Conservation (phyloP, 2,113 vertebrate genomes). For the Mormyrus lacerda region DNA sequence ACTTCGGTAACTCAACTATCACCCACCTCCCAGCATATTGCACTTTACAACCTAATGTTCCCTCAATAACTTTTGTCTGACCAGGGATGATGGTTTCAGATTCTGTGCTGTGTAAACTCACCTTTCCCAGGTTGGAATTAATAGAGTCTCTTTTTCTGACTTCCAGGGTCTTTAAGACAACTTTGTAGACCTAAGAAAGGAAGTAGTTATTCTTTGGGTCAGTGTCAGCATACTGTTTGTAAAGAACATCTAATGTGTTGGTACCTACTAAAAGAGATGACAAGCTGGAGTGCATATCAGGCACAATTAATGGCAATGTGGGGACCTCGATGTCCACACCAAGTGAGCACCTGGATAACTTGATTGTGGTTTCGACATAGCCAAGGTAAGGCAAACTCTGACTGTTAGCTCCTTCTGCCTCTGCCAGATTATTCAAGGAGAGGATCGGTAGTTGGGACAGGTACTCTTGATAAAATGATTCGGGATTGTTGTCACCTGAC, state of each 20-base stretch:
- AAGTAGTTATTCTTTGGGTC: not conserved
- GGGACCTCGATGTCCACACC: not conserved
- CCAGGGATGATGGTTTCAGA: too few species aligned
- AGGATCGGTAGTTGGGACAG: not conserved
- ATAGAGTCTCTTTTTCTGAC: not conserved
- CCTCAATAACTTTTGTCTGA: too few species aligned
- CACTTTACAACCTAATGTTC: too few species aligned
- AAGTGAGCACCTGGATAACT: not conserved
- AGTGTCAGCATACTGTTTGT: not conserved
- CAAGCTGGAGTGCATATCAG: not conserved
- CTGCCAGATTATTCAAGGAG: too few species aligned
- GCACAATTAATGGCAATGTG: not conserved
- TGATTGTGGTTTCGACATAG: not conserved
- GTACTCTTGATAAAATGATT: not conserved
- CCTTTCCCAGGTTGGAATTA: too few species aligned
- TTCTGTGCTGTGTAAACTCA: too few species aligned
- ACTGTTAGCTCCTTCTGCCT: too few species aligned
- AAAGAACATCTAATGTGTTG: not conserved
- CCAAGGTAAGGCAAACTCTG: constrained; percentile 20
- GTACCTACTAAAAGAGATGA: not conserved
- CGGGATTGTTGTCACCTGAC: not conserved
- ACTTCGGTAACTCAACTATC: too few species aligned
- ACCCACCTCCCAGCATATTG: too few species aligned
- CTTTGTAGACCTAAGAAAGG: not conserved
- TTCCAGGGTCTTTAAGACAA: not conserved